Evolutionary conservation across 2,888 invertebrate species (phyloP).

Genomic region (Mycalesis mineus): DNA sequence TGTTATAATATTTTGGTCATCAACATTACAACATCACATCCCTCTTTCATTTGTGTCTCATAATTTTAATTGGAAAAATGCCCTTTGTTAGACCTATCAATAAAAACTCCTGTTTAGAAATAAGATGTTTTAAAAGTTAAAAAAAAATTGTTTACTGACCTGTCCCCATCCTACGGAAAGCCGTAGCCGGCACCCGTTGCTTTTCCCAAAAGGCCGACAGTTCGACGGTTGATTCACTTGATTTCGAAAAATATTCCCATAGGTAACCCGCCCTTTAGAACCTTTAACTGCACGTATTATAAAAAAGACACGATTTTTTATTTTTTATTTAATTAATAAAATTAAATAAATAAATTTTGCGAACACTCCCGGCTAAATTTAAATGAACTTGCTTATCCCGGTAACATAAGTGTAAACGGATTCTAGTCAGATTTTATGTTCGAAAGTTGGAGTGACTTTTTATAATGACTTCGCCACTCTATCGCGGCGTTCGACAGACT

Average conservation of each 20-base stretch:
- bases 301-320: neutral
- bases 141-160: slow-evolving; percentile 63
- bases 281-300: slow-evolving; percentile 5
- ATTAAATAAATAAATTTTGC: neutral
- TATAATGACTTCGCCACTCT: slow-evolving; percentile 65
- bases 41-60: too few relatives aligned
- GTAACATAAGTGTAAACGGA: neutral
- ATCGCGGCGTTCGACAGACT: slow-evolving; percentile 76
- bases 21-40: too few relatives aligned
- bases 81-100: too few relatives aligned
- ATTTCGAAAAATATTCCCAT: slow-evolving; percentile 32
- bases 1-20: too few relatives aligned
- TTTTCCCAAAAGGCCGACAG: slow-evolving; percentile 81
- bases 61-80: too few relatives aligned
- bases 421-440: slow-evolving; percentile 1
- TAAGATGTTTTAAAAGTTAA: too few relatives aligned
- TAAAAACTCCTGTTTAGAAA: too few relatives aligned
- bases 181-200: slow-evolving; percentile 77
- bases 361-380: neutral
- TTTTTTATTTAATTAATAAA: neutral
- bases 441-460: slow-evolving; percentile 48
- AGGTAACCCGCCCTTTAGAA: slow-evolving; percentile 26
- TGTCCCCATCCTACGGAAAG: slow-evolving; percentile 85
- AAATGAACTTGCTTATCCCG: too few relatives aligned
- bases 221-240: slow-evolving; percentile 44